Conservation (phyloP, 2,113 vertebrate species). For the Agelaius phoeniceus region DNA sequence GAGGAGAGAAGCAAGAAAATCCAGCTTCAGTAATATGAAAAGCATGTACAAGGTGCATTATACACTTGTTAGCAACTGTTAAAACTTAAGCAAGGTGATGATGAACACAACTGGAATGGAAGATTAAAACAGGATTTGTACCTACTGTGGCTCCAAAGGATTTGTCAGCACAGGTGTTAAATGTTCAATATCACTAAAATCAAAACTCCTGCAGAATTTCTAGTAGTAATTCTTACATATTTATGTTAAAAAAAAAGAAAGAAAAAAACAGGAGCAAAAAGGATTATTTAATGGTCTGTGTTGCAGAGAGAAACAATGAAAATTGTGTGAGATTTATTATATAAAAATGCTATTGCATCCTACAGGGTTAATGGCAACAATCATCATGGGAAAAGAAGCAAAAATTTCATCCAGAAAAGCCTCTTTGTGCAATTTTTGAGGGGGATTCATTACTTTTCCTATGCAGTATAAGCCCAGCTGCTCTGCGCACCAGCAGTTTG, state of each 20-base stretch:
- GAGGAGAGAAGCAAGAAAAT: background rate
- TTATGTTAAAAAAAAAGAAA: background rate
- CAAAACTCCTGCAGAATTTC: background rate
- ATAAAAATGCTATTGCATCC: background rate
- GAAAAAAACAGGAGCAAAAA: background rate
- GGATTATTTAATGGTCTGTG: background rate
- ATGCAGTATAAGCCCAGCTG: background rate
- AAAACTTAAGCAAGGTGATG: background rate
- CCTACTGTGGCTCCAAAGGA: background rate
- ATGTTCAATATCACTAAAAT: background rate
- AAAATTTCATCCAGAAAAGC: background rate
- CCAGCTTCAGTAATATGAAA: background rate
- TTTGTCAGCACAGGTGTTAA: background rate
- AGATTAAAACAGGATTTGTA: background rate
- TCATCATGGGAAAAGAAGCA: background rate
- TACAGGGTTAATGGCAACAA: background rate
- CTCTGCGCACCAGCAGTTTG: background rate
- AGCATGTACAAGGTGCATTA: background rate
- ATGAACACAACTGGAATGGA: background rate
- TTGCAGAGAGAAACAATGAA: background rate
- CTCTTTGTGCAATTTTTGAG: background rate
- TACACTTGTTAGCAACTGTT: background rate
- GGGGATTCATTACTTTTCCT: background rate
- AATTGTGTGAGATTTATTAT: background rate
- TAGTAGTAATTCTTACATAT: background rate